Evolutionary conservation across 1,140 invertebrate species (phyloP), one percentile per base, ranked within the genome.

Genomic region (Tetramorium alpestre): DNA sequence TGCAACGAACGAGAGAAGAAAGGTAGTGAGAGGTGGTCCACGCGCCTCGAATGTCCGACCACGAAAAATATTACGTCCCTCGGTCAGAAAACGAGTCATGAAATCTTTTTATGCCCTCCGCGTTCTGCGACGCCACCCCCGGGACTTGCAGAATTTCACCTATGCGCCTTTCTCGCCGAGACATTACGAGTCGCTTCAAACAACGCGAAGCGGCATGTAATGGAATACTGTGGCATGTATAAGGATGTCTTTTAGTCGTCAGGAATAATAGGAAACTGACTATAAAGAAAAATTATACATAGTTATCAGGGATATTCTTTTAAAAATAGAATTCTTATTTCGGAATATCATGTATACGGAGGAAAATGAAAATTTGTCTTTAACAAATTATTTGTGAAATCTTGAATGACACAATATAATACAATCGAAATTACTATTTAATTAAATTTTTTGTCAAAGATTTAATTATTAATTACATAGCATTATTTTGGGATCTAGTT

Each of bases 51-150:
- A 86, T 82, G 69, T 78, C 67, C 49, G 56, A 13, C 5, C 76
- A 81, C 85, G 80, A 91, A 87, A 87, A 92, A 91, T 90, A 91
- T 93, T 81, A 91, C 88, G 89, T 91, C 77, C 82, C 82, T 78
- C 87, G 87, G 89, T 90, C 84, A 86, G 88, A 88, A 86, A 87
- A 90, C 85, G 82, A 77, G 44, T 87, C 85, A 92, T 94, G 85
- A 93, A 94, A 93, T 87, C 88, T 89, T 92, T 91, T 94, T 92
- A 93, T 91, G 89, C 87, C 38, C 54, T 81, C 70, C 76, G 64
- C 47, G 58, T 87, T 58, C 60, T 78, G 69, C 85, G 54, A 80
- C 54, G 72, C 58, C 78, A 56, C 3, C 51, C 54, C 13, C 44
- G 13, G 13, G 22, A n/a, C 28, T n/a, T 22, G 38, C 47, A 77